Base-by-base conservation (phyloP, 1,140 invertebrate genomes). In the Galleria mellonella region DNA sequence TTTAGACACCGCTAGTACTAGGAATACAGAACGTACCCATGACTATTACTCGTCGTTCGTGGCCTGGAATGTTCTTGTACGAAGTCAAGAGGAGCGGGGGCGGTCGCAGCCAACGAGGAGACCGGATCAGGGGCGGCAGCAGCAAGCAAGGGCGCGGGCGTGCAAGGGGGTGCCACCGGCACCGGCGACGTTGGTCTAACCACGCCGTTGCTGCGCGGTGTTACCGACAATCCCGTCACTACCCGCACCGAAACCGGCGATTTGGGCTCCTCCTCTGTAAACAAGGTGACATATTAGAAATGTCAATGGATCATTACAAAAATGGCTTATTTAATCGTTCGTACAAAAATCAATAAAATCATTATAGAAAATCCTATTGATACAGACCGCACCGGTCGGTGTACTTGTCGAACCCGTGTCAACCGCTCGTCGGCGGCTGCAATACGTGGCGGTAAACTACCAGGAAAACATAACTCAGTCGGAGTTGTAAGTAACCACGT, bases 51-150 rank as follows among this genome's bases (percentile, higher is more conserved):
- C 41, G 62, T 70, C 38, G 67, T 75, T 45, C 79, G 76, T 66
- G 71, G 69, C 65, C 75, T 82, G 81, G 81, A 84, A 84, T 84
- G 79, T 84, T 84, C 79, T 77, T 81, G 79, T 77, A 68, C 67
- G 60, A 79, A 79, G 55, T 83, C 79, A 62, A 73, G 62, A 38
- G 68, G 55, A 43, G 68, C 51, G 45, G 74, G 59, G 41, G 51
- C 46, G 40, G 51, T 35, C 17, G 42, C 43, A 49, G 49, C 39
- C 17, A 45, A 49, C 42, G 59, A 44, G 40, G 52, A 51, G 29
- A 47, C 53, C 44, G 63, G 56, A 28, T 52, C 65, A 14, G 54
- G 41, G 30, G 52, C 44, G 28, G 55, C 53, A 48, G 56, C 48
- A 31, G 51, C 35, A 23, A 56, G 53, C 30, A 46, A 57, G 32